Conservation (phyloP, 2,113 vertebrate genomes). For the Aplodontia rufa region DNA sequence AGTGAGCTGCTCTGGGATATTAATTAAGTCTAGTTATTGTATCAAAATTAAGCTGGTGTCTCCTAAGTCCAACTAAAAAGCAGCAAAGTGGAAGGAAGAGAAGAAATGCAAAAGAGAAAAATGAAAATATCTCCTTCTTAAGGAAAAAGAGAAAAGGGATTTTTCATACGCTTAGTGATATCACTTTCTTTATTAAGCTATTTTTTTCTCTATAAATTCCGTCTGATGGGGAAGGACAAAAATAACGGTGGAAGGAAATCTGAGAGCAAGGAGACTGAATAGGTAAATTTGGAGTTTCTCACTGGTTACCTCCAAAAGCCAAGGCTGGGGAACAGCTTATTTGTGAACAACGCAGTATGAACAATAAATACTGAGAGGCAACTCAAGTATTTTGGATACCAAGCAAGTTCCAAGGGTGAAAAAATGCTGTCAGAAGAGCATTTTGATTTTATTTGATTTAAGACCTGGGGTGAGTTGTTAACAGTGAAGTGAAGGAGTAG, state of each 20-base stretch:
- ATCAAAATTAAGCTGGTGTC: slow-evolving; percentile 23
- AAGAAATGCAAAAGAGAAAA: slow-evolving; percentile 9
- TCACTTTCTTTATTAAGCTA: slow-evolving; percentile 29
- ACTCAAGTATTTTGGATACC: neutral
- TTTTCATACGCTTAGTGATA: neutral
- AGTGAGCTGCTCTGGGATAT: slow-evolving; percentile 43
- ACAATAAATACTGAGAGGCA: slow-evolving; percentile 19
- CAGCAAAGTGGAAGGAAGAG: slow-evolving; percentile 37
- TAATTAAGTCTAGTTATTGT: slow-evolving; percentile 66
- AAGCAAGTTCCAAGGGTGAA: neutral
- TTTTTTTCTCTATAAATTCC: slow-evolving; percentile 48
- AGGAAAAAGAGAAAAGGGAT: neutral
- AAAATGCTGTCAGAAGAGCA: neutral
- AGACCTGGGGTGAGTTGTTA: slow-evolving; percentile 7
- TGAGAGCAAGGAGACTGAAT: neutral
- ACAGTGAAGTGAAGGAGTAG: neutral
- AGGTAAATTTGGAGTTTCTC: slow-evolving; percentile 36
- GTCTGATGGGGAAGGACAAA: slow-evolving; percentile 26
- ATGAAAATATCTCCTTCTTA: slow-evolving; percentile 21
- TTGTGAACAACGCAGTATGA: slow-evolving; percentile 1
- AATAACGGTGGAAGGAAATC: slow-evolving; percentile 39
- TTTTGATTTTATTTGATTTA: slow-evolving; percentile 41
- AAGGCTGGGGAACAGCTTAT: neutral
- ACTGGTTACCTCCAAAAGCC: neutral
- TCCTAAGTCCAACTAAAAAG: slow-evolving; percentile 1